These are phyloP conservation scores for Trinectes maculatus DNA, from an alignment of 2,113 vertebrate genomes.

Conservation along the genomic window DNA sequence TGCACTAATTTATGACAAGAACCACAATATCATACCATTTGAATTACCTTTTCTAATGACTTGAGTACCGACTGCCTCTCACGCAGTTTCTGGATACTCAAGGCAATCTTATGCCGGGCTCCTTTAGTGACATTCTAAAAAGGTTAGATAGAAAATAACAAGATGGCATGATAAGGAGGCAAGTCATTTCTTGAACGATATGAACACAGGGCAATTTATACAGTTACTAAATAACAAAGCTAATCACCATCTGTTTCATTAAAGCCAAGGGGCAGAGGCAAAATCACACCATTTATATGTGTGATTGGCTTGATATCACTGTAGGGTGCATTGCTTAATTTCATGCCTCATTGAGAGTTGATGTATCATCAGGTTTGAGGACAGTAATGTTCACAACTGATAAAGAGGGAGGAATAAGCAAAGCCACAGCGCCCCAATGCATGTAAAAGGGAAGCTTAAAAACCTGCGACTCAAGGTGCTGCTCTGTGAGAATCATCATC, in stretches of 20 bases:
- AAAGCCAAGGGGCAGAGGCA: slow-evolving; percentile 55
- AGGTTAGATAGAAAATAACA: slow-evolving; percentile 12
- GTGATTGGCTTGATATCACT: slow-evolving; percentile 56
- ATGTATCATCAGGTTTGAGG: slow-evolving; percentile 65
- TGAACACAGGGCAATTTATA: slow-evolving; percentile 49
- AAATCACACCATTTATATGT: slow-evolving; percentile 54
- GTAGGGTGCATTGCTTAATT: slow-evolving; percentile 67
- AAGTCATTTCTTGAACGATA: slow-evolving; percentile 31
- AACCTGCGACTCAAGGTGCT: slow-evolving; percentile 94
- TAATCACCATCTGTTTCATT: slow-evolving; percentile 70
- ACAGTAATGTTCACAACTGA: slow-evolving; percentile 53
- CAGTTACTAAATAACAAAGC: slow-evolving; percentile 66
- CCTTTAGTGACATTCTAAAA: slow-evolving; percentile 94
- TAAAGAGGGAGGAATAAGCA: slow-evolving; percentile 53
- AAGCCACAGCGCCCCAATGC: slow-evolving; percentile 1
- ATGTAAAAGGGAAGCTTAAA: slow-evolving; percentile 35
- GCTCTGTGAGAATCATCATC: slow-evolving; percentile 96
- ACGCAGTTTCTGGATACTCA: slow-evolving; percentile 94
- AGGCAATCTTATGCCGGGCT: slow-evolving; percentile 93
- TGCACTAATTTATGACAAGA: slow-evolving; percentile 2
- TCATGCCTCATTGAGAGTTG: slow-evolving; percentile 74
- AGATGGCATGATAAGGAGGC: slow-evolving; percentile 21
- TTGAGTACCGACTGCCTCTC: slow-evolving; percentile 91
- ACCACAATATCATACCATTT: slow-evolving; percentile 1
- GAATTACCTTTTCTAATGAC: slow-evolving; percentile 91